Evolutionary conservation across 92 coral and sea anemone genomes (phyloP).

Genomic region (Montipora capitata): DNA sequence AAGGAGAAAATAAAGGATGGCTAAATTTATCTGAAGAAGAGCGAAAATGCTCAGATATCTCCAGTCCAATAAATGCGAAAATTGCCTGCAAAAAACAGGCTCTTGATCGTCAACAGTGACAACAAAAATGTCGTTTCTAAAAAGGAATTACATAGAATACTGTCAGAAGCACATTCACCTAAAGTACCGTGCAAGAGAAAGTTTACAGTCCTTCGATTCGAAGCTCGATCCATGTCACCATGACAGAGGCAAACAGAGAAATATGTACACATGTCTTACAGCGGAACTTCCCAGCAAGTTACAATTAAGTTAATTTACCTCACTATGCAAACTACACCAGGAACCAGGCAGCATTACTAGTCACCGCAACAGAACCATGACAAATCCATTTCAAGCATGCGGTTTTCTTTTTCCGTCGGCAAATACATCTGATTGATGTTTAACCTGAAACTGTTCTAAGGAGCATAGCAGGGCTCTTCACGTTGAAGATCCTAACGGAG

Average conservation of each 20-base stretch:
- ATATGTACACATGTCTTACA: neutral
- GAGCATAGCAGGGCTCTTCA: too few relatives aligned
- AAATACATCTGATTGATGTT: too few relatives aligned
- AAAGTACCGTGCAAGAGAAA: too few relatives aligned
- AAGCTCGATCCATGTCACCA: neutral
- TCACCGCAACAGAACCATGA: neutral
- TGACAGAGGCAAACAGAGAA: neutral
- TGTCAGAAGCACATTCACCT: neutral
- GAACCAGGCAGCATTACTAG: neutral
- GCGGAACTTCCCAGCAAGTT: conserved; percentile 1
- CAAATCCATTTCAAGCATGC: neutral
- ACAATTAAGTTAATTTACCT: neutral
- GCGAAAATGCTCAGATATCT: too few relatives aligned
- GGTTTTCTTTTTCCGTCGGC: neutral
- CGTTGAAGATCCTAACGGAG: too few relatives aligned
- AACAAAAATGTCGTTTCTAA: neutral
- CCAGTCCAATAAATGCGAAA: too few relatives aligned
- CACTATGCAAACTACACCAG: neutral
- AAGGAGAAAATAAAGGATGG: too few relatives aligned
- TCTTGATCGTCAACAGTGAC: neutral
- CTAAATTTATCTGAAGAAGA: too few relatives aligned
- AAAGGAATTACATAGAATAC: neutral
- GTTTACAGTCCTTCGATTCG: too few relatives aligned
- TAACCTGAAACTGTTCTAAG: too few relatives aligned
- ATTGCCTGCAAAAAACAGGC: too few relatives aligned